Evolutionary conservation across 2,888 invertebrate species (phyloP), one percentile per base, ranked within the genome.

Genomic region (Leucozona laternaria): DNA sequence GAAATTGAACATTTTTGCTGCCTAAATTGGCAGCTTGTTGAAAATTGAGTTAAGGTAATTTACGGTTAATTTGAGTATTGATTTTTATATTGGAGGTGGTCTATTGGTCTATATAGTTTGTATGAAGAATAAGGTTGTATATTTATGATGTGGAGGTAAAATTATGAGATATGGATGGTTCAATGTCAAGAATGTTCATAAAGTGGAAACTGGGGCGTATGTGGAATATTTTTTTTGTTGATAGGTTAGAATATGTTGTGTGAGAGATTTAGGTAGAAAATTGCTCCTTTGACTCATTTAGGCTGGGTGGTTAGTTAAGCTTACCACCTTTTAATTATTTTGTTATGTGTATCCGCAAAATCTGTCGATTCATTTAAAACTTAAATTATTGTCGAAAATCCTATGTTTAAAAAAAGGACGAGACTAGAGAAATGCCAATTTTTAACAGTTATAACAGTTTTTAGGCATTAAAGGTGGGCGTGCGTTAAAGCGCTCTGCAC

Each of bases 11-110:
- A 22, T 60, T 34, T 31, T 25, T 28, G 43, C 20, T 55, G 45
- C 71, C 40, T 55, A 80, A 80, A 77, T 72, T 85, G 77, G 81
- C 55, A 77, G 76, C 80, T 77, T 60, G 76, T 79, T 83, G 62
- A 53, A 77, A 55, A 55, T 76, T 79, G 28, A 25, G 43, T 76
- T 76, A 50, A 40, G 22, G 53, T 80, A 81, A 85, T 62, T 81
- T 50, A 57, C 20, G 43, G 55, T 70, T 78, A 70, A 77, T 81
- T 77, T 72, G 28, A 50, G 60, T 72, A 81, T 85, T 72, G 85
- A 85, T 77, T 80, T 80, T 72, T 76, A 53, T 43, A n/a, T 34
- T 17, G 20, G 22, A 28, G 17, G 15, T 31, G 8, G 53, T 17
- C 28, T 37, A 22, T 28, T n/a, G n/a, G n/a, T n/a, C 15, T 10